Evolutionary conservation across 2,797 vertebrate genomes (phyloP), one percentile per base, ranked within the genome.

Genomic region (Atherinosoma microstoma): DNA sequence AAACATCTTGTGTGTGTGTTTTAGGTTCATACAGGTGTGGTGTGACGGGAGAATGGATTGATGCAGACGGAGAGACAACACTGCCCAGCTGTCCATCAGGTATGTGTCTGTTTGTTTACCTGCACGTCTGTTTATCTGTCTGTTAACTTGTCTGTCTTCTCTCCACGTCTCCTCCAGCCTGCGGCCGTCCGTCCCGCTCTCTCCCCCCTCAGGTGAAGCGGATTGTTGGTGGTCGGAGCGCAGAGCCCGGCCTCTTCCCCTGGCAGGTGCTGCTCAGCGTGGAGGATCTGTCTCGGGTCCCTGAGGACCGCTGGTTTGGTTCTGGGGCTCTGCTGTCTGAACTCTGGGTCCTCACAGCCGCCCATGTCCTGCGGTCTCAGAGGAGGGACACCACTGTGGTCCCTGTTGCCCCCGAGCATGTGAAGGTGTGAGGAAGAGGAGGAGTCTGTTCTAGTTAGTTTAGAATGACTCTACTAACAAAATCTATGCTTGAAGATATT

Each of bases 261-360:
- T 99, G 98, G 98, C 98, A 99, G 89, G 96, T 94, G 0, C 94
- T 99, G 22, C 96, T 99, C 6, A 95, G 96, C 27, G 97, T 99
- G 64, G 95, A 97, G 81, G 98, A 99, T 13, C 88, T 87, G 38
- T 97, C 97, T 0, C 94, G 98, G 8, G 95, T 98, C n/a, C 98
- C 97, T 0, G 94, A 97, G 0, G 95, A 95, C 84, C 96, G 93
- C 64, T 97, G 98, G 97, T 99, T 99, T 0, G 98, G 98, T 22
- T 97, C 97, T 0, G 98, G 98, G 2, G 98, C 97, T 11, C 92
- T 99, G 57, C 94, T 99, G 45, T 97, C 97, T 0, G 91, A 94
- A 11, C 92, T 89, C 22, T 99, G 98, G 98, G 94, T 99, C 42
- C 92, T 99, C 32, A 99, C 98, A 0, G 98, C 97, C 0, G 97